phyloP scores from a whole-genome alignment of 2,113 vertebrate species.

The Cebus imitator region DNA sequence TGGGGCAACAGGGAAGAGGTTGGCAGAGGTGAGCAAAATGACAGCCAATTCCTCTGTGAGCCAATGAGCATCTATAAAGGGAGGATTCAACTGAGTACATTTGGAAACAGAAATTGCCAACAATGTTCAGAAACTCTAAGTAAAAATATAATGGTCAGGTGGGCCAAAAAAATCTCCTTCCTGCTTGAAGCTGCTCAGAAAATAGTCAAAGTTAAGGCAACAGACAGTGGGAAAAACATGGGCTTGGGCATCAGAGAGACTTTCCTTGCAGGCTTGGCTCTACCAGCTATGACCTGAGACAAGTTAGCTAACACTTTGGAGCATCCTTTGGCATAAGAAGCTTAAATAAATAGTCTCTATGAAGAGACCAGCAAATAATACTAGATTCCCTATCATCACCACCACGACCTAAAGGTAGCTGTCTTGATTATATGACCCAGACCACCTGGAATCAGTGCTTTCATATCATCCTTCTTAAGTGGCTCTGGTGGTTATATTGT shows the following conservation, averaged over 20 bases:
- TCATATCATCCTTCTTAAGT: neutral
- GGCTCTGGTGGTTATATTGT: neutral
- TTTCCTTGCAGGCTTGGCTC: neutral
- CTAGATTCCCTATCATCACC: neutral
- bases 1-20: neutral
- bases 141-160: neutral
- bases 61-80: neutral
- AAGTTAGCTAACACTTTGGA: neutral
- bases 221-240: neutral
- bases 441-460: neutral
- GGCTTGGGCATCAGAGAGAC: neutral
- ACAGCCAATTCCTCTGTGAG: neutral
- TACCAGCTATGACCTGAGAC: neutral
- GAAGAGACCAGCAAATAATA: neutral
- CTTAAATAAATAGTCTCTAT: neutral
- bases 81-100: neutral
- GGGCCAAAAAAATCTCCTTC: neutral
- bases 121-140: neutral
- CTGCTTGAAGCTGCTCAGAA: neutral
- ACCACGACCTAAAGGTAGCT: neutral
- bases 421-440: too few relatives aligned
- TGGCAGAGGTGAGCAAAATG: constrained; percentile 26
- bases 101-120: neutral
- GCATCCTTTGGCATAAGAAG: neutral
- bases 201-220: neutral